Base-by-base conservation (phyloP, 1,140 invertebrate genomes). In the Apocrypta bakeri region DNA sequence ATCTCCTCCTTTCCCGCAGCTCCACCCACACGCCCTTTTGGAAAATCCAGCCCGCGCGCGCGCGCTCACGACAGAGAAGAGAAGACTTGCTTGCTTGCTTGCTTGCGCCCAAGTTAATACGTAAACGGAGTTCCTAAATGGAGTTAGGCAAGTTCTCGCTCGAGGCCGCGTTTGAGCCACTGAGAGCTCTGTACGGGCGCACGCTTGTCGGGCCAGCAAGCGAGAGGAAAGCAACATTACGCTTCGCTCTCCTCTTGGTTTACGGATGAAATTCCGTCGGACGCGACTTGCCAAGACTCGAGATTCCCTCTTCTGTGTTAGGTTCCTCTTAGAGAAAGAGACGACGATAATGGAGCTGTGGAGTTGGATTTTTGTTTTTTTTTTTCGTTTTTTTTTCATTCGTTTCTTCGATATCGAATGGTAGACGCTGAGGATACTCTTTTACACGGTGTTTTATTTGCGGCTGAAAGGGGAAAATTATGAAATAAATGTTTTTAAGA, bases 51-150 rank as follows among this genome's bases (percentile, higher is more conserved):
- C n/a, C n/a, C n/a, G n/a, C n/a, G n/a, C n/a, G n/a, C n/a, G n/a
- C n/a, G n/a, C n/a, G n/a, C n/a, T 37, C 9, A 9, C 33, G 33
- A 2, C 33, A 9, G 33, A 37, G 33, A 37, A 9, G 33, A 37
- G 9, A 9, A 37, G 33, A 2, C 9, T 37, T 37, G 33, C 33
- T 37, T 37, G 3, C 33, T 37, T 9, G 2, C 40, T 42, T 42
- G 66, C 64, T 17, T 42, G 77, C 76, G 77, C 37, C 40, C 77
- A 71, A 79, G 77, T 79, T 79, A 79, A 79, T 79, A 79, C 64
- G 77, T 79, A 79, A 79, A 79, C 77, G 77, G 77, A 79, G 77
- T 79, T 79, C 66, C 64, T 71, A 79, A 79, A 79, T 79, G 77
- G 77, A 79, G 77, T 79, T 79, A 79, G 64, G 37, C 2, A 79